Evolutionary conservation across 2,888 invertebrate species (phyloP), one percentile per base, ranked within the genome.

Genomic region (Conus canariensis): DNA sequence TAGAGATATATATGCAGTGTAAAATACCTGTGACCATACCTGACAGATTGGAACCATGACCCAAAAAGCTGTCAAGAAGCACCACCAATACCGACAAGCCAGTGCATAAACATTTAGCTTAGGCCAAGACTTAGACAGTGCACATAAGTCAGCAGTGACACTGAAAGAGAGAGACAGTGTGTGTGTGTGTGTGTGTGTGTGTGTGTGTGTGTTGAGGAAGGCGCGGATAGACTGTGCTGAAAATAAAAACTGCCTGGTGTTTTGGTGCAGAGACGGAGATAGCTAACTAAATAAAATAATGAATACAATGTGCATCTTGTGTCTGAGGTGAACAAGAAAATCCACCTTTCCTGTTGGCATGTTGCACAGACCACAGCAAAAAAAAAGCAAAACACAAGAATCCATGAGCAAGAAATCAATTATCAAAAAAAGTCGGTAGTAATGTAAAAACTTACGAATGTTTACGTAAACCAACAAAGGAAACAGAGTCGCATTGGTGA

Each of bases 111-210:
- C 8, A 30, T 12, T 22, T 14, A 80, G 30, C 12, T 14, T 14
- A 45, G 12, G 30, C 12, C 10, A 80, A 12, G 45, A 80, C 77
- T 30, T 19, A 45, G 16, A 80, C 12, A 80, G 80, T 74, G 74
- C 30, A 45, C 45, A 45, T 83, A 16, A 83, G 16, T 16, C n/a
- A 22, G 83, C 45, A 22, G 58, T 59, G n/a, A 59, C 8, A 22
- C 16, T 80, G 58, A 58, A 7, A 59, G 58, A n/a, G n/a, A 59
- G 58, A 22, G 59, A 6, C 16, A 14, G 22, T 58, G 58, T 59
- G 22, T n/a, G 83, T 7, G 83, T 22, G 83, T 59, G 58, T 85
- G 83, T 85, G 83, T 85, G 83, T 85, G 83, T 85, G 83, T 58
- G 58, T 83, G 83, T 83, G 83, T 82, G 80, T 82, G 80, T 82